Evolutionary conservation across 2,797 vertebrate species (phyloP).

Genomic region (Serranus cabrilla): DNA sequence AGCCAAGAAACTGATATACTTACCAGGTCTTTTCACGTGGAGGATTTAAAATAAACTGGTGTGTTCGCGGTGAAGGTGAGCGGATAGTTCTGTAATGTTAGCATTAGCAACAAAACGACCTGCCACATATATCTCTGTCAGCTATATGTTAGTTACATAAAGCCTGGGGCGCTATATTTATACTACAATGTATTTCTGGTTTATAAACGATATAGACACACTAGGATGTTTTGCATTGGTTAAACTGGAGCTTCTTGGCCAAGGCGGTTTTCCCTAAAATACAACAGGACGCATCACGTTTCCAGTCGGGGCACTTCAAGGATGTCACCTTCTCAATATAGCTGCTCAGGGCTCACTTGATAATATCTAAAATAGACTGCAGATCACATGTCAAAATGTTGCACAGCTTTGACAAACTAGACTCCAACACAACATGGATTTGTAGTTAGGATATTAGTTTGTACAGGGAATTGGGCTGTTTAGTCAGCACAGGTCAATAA

Average conservation of each 20-base stretch:
- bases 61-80: constrained; percentile 71
- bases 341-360: constrained; percentile 22
- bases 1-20: constrained; percentile 9
- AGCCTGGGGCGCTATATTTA: background rate
- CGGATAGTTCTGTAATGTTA: constrained; percentile 40
- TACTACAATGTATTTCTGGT: background rate
- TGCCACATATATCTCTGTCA: constrained; percentile 2
- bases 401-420: background rate
- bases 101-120: constrained; percentile 58
- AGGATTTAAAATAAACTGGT: constrained; percentile 21
- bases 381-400: background rate
- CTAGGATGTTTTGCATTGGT: background rate
- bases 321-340: constrained; percentile 69
- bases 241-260: background rate
- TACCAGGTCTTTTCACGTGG: constrained; percentile 5
- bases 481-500: background rate
- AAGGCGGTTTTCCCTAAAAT: constrained; percentile 40
- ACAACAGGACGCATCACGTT: constrained; percentile 50
- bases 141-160: background rate
- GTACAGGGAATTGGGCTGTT: background rate
- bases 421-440: background rate
- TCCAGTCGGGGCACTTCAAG: constrained; percentile 47
- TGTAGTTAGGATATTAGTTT: background rate
- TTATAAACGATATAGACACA: background rate
- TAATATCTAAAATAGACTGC: constrained; percentile 38